phyloP scores from a whole-genome alignment of 1,140 invertebrate genomes.

The Rhyacophila brunnea region DNA sequence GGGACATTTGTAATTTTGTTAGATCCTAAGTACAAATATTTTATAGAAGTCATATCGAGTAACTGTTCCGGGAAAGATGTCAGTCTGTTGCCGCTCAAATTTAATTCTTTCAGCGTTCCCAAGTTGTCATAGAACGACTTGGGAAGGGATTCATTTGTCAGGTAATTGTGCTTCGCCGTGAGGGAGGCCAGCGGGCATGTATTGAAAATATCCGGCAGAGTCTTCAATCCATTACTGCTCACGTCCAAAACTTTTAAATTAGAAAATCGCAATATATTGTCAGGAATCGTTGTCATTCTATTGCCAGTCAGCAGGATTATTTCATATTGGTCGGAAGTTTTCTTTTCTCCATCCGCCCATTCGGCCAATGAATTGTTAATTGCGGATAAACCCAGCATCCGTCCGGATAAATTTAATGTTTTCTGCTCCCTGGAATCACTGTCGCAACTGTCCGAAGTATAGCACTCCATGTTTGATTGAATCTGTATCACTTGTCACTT shows the following conservation, averaged over 20 bases:
- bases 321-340: conserved; percentile 52
- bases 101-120: conserved; percentile 72
- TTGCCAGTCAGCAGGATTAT: conserved; percentile 73
- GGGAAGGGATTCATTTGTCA: conserved; percentile 79
- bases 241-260: conserved; percentile 78
- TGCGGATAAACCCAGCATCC: conserved; percentile 59
- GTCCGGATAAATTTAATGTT: conserved; percentile 69
- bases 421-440: conserved; percentile 65
- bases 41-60: conserved; percentile 72
- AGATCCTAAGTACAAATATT: conserved; percentile 85
- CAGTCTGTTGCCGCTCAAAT: conserved; percentile 89
- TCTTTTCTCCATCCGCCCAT: conserved; percentile 39
- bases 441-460: conserved; percentile 79
- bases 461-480: conserved; percentile 61
- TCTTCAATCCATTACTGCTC: conserved; percentile 80
- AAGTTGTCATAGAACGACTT: conserved; percentile 71
- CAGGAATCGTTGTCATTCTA: conserved; percentile 56
- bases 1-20: conserved; percentile 82
- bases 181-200: conserved; percentile 73
- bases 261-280: conserved; percentile 60
- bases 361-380: conserved; percentile 57
- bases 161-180: conserved; percentile 83
- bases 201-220: conserved; percentile 72
- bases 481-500: not conserved
- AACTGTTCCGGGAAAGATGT: conserved; percentile 83